Evolutionary conservation across 1,140 invertebrate genomes (phyloP).

Genomic region (Neodiprion virginianus): DNA sequence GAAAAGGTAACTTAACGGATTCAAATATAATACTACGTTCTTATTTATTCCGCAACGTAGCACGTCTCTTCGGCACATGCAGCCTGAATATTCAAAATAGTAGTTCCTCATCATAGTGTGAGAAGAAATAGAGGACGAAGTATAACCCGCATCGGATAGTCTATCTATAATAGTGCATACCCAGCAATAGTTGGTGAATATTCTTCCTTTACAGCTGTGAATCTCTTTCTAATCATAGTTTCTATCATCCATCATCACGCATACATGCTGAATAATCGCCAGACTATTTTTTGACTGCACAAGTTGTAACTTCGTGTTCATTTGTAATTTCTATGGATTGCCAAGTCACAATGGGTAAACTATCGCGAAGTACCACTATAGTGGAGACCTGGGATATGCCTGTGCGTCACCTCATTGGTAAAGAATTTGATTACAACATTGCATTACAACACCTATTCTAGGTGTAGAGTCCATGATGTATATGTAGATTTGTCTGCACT

Average conservation of each 20-base stretch:
- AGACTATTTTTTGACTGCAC: too few species aligned
- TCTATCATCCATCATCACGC: too few species aligned
- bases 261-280: too few species aligned
- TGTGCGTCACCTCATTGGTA: neutral
- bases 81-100: conserved; percentile 11
- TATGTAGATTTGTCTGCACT: neutral
- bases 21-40: neutral
- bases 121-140: conserved; percentile 1
- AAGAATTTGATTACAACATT: too few species aligned
- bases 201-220: conserved; percentile 1
- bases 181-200: neutral
- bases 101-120: conserved; percentile 11
- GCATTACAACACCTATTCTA: neutral
- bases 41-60: conserved; percentile 1
- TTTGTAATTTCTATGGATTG: neutral
- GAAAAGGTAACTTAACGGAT: neutral
- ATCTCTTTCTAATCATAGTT: neutral
- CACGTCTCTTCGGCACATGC: neutral
- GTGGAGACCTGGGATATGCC: neutral
- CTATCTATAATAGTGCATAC: neutral
- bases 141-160: neutral
- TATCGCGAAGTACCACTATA: neutral
- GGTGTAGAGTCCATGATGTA: neutral
- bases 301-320: neutral
- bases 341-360: neutral